A percentile compares a stretch with the other conserved stretches of the same genome.
These are phyloP conservation scores for Noctilio leporinus DNA, from an alignment of 2,113 vertebrate genomes.

Conservation along the genomic window DNA sequence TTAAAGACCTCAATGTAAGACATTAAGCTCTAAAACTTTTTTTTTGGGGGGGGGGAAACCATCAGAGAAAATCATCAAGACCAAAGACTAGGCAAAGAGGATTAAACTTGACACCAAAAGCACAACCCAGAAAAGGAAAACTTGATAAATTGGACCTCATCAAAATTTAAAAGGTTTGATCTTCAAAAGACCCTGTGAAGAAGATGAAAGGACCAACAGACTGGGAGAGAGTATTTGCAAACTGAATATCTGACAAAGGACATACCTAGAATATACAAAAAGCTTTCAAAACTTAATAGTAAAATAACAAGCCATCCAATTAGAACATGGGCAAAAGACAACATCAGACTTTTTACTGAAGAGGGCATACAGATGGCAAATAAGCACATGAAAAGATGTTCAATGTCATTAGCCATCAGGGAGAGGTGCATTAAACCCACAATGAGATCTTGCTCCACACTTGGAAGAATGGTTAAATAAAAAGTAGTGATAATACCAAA, in stretches of 20 bases:
- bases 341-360: neutral
- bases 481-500: neutral
- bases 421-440: slow-evolving; percentile 18
- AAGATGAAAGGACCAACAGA: neutral
- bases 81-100: neutral
- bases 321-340: slow-evolving; percentile 24
- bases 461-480: neutral
- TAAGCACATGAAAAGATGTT: neutral
- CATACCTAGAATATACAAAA: neutral
- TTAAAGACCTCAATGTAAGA: neutral
- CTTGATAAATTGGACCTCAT: neutral
- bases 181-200: neutral
- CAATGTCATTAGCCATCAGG: neutral
- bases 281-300: neutral
- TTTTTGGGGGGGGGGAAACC: neutral
- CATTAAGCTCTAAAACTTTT: neutral
- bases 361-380: slow-evolving; percentile 4
- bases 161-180: neutral
- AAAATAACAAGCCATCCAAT: slow-evolving; percentile 9
- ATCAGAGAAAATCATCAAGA: neutral
- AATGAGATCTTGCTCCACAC: neutral
- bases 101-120: neutral
- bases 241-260: neutral
- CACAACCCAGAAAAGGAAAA: neutral
- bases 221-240: neutral